Evolutionary conservation across 1,140 invertebrate genomes (phyloP).

Genomic region (Drosophila nebulosa): DNA sequence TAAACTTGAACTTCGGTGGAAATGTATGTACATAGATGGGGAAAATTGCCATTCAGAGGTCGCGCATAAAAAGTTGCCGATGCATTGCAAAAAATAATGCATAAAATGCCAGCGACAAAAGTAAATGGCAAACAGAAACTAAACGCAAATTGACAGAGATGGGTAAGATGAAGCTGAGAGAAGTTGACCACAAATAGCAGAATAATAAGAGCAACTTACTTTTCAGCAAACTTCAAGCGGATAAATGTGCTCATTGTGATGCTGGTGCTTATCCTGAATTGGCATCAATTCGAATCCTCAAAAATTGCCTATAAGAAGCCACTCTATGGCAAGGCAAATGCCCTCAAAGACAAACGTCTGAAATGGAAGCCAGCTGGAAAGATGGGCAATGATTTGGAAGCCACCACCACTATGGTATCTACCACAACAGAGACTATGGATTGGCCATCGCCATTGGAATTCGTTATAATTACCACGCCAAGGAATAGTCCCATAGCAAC

Average conservation of each 20-base stretch:
- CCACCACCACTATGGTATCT: not conserved
- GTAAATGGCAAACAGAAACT: not conserved
- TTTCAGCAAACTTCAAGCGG: not conserved
- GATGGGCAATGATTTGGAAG: not conserved
- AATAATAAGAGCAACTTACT: not conserved
- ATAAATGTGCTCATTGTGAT: constrained; percentile 3
- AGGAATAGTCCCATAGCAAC: constrained; percentile 40
- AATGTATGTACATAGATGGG: not conserved
- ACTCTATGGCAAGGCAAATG: constrained; percentile 42
- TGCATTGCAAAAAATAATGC: not conserved
- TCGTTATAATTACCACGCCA: constrained; percentile 9
- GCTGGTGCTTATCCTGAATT: constrained; percentile 20
- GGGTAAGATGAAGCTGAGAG: not conserved
- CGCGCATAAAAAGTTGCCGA: not conserved
- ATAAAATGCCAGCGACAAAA: not conserved
- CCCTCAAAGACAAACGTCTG: constrained; percentile 51
- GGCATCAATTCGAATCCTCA: constrained; percentile 39
- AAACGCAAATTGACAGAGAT: not conserved
- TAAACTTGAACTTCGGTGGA: not conserved
- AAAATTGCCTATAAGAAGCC: constrained; percentile 74
- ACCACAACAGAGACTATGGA: not conserved
- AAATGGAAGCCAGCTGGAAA: not conserved
- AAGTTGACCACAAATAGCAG: not conserved
- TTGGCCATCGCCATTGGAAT: constrained; percentile 8
- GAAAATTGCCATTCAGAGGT: not conserved